Evolutionary conservation across 2,113 vertebrate genomes (phyloP).

Genomic region (Urocynchramus pylzowi): DNA sequence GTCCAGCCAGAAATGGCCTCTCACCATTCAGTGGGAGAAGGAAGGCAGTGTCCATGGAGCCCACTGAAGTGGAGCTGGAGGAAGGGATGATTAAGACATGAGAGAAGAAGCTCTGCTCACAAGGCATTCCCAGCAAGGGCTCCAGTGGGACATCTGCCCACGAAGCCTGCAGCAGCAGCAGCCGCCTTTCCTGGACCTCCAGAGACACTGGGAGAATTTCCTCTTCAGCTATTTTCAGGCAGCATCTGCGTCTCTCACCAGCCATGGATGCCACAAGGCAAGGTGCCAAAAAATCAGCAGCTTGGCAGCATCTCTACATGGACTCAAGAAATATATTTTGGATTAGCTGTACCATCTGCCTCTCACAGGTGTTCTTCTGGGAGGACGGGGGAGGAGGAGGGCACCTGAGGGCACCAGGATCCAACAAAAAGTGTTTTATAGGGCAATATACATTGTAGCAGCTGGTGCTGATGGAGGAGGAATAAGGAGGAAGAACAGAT

Average conservation of each 20-base stretch:
- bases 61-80: neutral
- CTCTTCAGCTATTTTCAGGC: slow-evolving; percentile 49
- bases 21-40: neutral
- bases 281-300: slow-evolving; percentile 23
- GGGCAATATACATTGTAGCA: neutral
- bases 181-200: neutral
- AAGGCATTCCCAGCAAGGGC: neutral
- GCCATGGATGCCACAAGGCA: neutral
- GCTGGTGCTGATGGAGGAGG: neutral
- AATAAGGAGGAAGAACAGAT: neutral
- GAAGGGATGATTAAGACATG: neutral
- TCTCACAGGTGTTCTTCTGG: slow-evolving; percentile 44
- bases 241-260: slow-evolving; percentile 31
- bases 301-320: slow-evolving; percentile 31
- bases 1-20: neutral
- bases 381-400: neutral
- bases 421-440: neutral
- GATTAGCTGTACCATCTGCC: slow-evolving; percentile 55
- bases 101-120: neutral
- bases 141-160: neutral
- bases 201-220: slow-evolving; percentile 33
- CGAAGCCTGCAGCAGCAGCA: neutral
- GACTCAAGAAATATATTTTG: slow-evolving; percentile 41
- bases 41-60: neutral
- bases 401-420: slow-evolving; percentile 55